Evolutionary conservation across 2,888 invertebrate species (phyloP).

Genomic region (Selenia dentaria): DNA sequence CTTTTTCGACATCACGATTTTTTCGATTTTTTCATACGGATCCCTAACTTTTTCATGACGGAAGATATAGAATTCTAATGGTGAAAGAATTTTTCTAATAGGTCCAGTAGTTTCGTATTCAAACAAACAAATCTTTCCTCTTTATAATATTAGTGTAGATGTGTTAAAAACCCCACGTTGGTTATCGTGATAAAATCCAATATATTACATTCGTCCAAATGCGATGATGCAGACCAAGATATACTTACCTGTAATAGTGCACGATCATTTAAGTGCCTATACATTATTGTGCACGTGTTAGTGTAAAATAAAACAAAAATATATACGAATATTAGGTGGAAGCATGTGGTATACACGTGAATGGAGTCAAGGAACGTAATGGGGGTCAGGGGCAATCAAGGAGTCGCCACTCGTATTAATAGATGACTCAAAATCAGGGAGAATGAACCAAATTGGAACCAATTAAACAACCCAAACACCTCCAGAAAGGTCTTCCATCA

Average conservation of each 20-base stretch:
- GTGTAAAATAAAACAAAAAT: constrained; percentile 28
- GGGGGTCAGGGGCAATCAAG: constrained; percentile 53
- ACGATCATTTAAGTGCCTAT: constrained; percentile 31
- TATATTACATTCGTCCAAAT: constrained; percentile 3
- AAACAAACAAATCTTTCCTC: too few species aligned
- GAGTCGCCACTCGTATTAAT: constrained; percentile 36
- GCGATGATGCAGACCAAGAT: constrained; percentile 14
- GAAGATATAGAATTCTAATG: too few species aligned
- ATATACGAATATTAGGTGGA: constrained; percentile 37
- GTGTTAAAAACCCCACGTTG: too few species aligned
- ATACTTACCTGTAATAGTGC: constrained; percentile 36
- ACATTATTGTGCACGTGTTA: constrained; percentile 39
- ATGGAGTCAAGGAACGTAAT: constrained; percentile 51
- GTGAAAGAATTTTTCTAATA: too few species aligned
- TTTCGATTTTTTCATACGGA: too few species aligned
- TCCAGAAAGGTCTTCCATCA: constrained; percentile 20
- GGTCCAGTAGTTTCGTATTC: too few species aligned
- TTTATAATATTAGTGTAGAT: too few species aligned
- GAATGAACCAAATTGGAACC: constrained; percentile 19
- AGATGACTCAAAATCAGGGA: constrained; percentile 35
- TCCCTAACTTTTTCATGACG: too few species aligned
- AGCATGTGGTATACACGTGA: constrained; percentile 43
- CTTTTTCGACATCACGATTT: too few species aligned
- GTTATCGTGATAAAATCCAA: too few species aligned
- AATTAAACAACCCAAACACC: constrained; percentile 11